A percentile compares a stretch with the other conserved stretches of the same genome.
Evolutionary conservation across 2,113 vertebrate species (phyloP).

Genomic region (Noctilio leporinus): DNA sequence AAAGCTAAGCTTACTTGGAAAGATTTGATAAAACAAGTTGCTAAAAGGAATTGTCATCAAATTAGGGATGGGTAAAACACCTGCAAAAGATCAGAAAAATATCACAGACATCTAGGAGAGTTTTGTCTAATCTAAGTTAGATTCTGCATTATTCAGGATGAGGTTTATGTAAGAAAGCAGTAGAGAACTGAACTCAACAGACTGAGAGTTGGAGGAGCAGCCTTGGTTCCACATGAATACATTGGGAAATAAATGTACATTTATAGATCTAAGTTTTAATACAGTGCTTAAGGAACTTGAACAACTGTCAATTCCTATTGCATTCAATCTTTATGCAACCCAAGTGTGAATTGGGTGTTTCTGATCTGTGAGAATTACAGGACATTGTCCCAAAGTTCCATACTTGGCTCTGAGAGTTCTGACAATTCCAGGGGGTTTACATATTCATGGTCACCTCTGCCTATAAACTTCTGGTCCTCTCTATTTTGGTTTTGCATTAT

Average conservation of each 20-base stretch:
- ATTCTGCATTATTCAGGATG: background rate
- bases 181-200: background rate
- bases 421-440: background rate
- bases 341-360: background rate
- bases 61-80: background rate
- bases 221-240: background rate
- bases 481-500: background rate
- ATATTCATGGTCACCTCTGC: background rate
- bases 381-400: background rate
- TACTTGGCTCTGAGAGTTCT: background rate
- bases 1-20: conserved; percentile 25
- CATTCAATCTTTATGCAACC: background rate
- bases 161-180: background rate
- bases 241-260: background rate
- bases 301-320: background rate
- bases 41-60: background rate
- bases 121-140: background rate
- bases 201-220: background rate
- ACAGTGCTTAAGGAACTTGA: background rate
- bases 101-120: background rate
- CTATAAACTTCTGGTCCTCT: background rate
- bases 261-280: background rate
- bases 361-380: background rate
- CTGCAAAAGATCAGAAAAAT: conserved; percentile 2
- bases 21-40: conserved; percentile 5